Base-by-base conservation (phyloP, 2,797 vertebrate genomes). In the Acrossocheilus wenchowensis region DNA sequence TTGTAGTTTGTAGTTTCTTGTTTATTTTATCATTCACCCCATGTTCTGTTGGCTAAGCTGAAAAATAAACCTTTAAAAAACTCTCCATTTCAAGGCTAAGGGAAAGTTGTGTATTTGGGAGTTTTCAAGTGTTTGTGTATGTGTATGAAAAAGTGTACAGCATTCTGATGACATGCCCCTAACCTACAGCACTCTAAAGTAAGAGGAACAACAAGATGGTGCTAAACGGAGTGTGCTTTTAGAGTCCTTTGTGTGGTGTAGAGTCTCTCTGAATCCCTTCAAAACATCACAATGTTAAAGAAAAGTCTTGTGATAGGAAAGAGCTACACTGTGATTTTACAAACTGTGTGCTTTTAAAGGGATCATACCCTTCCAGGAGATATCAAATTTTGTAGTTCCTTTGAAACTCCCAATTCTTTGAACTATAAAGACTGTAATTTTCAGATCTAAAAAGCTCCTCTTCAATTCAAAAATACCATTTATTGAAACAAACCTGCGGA, bases 71-170 rank as follows among this genome's bases (percentile, higher is more conserved):
- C 82, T 23, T 48, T 62, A 66, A 77, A 39, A 23, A 34, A 1
- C 11, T 62, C 54, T 64, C 26, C 30, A n/a, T 62, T 64, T 83
- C 82, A 83, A 83, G 71, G 54, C 54, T 74, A 21, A 81, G 7
- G 17, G 52, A 83, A 83, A 73, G 39, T 73, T 60, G 39, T 60
- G 36, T 41, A n/a, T 66, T 50, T 81, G 87, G 87, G 88, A 89
- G 89, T 89, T 90, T 87, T 88, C 89, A 82, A 87, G 78, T 86
- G 30, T 90, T 90, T 91, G 88, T 88, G 89, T 41, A 84, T 88
- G 81, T 92, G 89, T 41, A 69, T 48, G 64, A 50, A 54, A 81
- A 50, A 39, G n/a, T 45, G 17, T 11, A 45, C n/a, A 4, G 57
- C 57, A n/a, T 84, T 77, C 41, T 15, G 41, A 74, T 74, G 71